Evolutionary conservation across 2,888 invertebrate species (phyloP), one percentile per base, ranked within the genome.

Genomic region (Brenthis daphne): DNA sequence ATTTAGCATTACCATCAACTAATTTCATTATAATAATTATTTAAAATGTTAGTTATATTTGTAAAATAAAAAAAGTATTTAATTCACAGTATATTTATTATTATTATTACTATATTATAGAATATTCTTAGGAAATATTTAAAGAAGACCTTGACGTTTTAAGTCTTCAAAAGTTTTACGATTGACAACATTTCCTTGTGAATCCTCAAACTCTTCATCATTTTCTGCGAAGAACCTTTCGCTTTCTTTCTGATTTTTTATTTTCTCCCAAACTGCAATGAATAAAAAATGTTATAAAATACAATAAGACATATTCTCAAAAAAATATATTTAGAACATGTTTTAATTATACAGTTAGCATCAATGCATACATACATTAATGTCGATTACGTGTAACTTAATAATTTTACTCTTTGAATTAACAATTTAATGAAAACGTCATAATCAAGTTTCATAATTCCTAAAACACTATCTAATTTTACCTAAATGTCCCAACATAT

Each of bases 161-260:
- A 99, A 95, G 94, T 99, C 99, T 86, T 99, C 99, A 81, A 96
- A 99, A 0, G 99, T 99, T 87, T 99, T 99, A 75, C 98, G 96
- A 89, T 98, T 99, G 1, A 99, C 99, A 16, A 99, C 99, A 93
- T 99, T 99, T 14, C 99, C 99, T 77, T 96, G 95, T 0, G 99
- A 98, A 93, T 99, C 99, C 91, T 99, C 99, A 89, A 97, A 99
- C 83, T 99, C 99, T 89, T 99, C 99, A 89, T 99, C 98, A 77
- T 97, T 97, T 85, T 99, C 99, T 0, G 99, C 98, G 77, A 98
- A 97, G 97, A 98, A 99, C 73, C 99, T 94, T 89, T 99, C 99
- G 60, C 95, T 95, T 82, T 99, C 98, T 83, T 99, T 99, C 81
- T 98, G 98, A 11, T 96, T 95, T 86, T 99, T 99, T 16, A 99